phyloP scores from a whole-genome alignment of 2,888 invertebrate genomes.

The Germaria angustata region DNA sequence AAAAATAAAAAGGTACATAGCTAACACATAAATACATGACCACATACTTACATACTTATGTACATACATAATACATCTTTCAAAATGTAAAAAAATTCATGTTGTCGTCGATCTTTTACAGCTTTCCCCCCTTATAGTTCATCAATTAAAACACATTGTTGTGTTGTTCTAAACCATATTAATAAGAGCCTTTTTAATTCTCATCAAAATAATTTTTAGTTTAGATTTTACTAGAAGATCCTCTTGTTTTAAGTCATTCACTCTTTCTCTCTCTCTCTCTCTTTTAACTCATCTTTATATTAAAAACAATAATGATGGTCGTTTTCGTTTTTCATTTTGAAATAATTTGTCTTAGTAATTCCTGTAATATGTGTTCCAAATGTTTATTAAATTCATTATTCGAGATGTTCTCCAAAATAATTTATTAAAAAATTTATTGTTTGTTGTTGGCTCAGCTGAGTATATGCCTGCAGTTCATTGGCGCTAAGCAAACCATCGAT shows the following conservation, averaged over 20 bases:
- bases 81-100: neutral
- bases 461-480: no score
- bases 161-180: constrained; percentile 9
- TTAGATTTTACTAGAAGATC: constrained; percentile 49
- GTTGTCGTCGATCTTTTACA: neutral
- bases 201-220: constrained; percentile 47
- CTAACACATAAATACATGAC: neutral
- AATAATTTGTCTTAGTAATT: constrained; percentile 28
- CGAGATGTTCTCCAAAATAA: no score
- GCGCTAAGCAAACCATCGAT: no score
- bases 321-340: constrained; percentile 22
- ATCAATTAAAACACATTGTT: constrained; percentile 2
- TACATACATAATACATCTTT: neutral
- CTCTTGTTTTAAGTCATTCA: constrained; percentile 12
- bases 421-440: no score
- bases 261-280: no score
- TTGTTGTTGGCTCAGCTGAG: no score
- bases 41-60: neutral
- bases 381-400: constrained; percentile 8
- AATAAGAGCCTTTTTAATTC: neutral
- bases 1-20: constrained; percentile 36
- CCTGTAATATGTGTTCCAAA: constrained; percentile 47
- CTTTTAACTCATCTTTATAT: constrained; percentile 12
- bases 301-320: constrained; percentile 31
- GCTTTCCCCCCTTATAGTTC: constrained; percentile 15